Percentiles rank a stretch among this genome's conserved stretches.
Evolutionary conservation across 2,797 vertebrate species (phyloP).

Genomic region (Sitta carolinensis): DNA sequence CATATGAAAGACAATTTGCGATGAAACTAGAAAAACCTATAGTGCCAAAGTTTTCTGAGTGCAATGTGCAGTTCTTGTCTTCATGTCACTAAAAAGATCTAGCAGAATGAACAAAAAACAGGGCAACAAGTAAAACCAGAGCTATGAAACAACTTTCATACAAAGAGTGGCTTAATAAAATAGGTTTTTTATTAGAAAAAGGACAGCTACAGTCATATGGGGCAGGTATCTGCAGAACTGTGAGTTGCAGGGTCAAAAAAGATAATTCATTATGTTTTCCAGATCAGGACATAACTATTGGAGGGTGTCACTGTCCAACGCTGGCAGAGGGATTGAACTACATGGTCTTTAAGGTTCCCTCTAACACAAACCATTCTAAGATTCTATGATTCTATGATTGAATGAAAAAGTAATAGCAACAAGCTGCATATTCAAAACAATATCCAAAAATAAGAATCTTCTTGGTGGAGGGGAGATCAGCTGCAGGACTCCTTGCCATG

Average conservation of each 20-base stretch:
- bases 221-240: background rate
- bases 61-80: background rate
- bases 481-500: background rate
- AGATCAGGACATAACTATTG: background rate
- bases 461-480: background rate
- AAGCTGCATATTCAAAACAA: background rate
- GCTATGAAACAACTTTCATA: background rate
- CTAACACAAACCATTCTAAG: background rate
- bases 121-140: background rate
- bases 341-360: background rate
- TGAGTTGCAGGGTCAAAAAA: background rate
- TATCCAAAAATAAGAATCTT: background rate
- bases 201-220: background rate
- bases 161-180: background rate
- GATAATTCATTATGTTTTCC: background rate
- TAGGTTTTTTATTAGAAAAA: background rate
- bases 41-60: background rate
- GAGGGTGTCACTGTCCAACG: too few species aligned
- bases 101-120: background rate
- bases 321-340: background rate
- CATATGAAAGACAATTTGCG: background rate
- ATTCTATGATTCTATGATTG: background rate
- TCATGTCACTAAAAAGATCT: background rate
- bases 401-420: background rate
- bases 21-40: background rate